Evolutionary conservation across 2,113 vertebrate genomes (phyloP).

Genomic region (Orycteropus afer): DNA sequence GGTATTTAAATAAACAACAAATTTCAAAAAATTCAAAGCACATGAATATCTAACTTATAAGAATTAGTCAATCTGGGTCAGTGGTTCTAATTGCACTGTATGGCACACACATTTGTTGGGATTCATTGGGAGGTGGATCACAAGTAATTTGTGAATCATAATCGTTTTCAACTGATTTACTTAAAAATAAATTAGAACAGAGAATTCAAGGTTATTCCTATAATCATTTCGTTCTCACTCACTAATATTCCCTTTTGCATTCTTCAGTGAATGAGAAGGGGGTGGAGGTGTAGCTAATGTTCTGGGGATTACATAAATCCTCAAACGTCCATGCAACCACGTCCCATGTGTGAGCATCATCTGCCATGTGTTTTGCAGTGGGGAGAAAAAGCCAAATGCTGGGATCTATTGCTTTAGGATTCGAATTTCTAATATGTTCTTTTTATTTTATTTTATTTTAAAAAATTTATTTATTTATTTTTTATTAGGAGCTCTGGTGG

Average conservation of each 20-base stretch:
- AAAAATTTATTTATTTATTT: no score
- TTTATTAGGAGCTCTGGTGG: no score
- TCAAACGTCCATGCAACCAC: not conserved
- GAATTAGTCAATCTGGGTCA: slow-evolving; percentile 19
- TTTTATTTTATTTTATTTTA: no score
- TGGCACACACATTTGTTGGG: not conserved
- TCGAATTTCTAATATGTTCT: slow-evolving; percentile 10
- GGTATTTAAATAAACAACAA: slow-evolving; percentile 41
- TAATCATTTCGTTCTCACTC: slow-evolving; percentile 6
- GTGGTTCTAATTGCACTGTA: not conserved
- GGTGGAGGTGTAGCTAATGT: not conserved
- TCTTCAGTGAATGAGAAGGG: not conserved
- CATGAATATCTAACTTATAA: slow-evolving; percentile 46
- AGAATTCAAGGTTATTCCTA: slow-evolving; percentile 15
- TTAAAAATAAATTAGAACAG: slow-evolving; percentile 51
- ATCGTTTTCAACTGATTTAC: slow-evolving; percentile 30
- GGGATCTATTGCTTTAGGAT: not conserved
- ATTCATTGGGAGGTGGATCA: slow-evolving; percentile 30
- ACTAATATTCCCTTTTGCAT: not conserved
- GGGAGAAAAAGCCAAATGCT: slow-evolving; percentile 1
- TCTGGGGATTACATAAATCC: not conserved
- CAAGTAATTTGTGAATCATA: slow-evolving; percentile 55
- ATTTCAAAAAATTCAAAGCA: slow-evolving; percentile 59
- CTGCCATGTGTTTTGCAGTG: slow-evolving; percentile 14
- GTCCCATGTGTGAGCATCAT: not conserved